Conservation (phyloP, 2,797 vertebrate genomes). For the Atherinosoma microstoma region DNA sequence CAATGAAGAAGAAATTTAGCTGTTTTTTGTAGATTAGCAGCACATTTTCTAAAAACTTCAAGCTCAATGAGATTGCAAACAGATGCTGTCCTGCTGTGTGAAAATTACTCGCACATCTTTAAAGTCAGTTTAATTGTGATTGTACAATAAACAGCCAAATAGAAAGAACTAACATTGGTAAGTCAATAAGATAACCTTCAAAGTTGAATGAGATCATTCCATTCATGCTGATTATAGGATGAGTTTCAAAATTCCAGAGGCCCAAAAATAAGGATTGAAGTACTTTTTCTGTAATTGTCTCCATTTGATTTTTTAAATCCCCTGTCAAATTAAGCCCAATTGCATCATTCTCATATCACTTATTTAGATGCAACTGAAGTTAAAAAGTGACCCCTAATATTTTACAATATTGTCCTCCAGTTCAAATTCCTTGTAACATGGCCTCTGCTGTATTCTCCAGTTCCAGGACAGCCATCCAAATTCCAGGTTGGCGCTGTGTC, state of each 20-base stretch:
- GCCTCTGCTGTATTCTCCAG: constrained; percentile 58
- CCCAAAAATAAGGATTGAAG: background rate
- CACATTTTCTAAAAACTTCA: constrained; percentile 37
- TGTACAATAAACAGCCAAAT: background rate
- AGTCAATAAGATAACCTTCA: constrained; percentile 9
- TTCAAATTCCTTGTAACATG: background rate
- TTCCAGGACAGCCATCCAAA: constrained; percentile 92
- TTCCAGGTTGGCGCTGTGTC: constrained; percentile 93
- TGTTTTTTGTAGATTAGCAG: constrained; percentile 23
- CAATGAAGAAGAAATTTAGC: background rate
- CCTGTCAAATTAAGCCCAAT: constrained; percentile 1
- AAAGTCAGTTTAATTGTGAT: constrained; percentile 38
- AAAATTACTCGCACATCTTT: constrained; percentile 34
- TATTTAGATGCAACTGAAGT: background rate
- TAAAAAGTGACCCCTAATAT: background rate
- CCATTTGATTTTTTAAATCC: background rate
- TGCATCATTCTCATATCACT: background rate
- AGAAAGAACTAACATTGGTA: constrained; percentile 5
- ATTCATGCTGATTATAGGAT: background rate
- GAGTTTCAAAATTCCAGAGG: background rate
- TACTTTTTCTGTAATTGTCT: background rate
- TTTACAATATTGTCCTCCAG: background rate
- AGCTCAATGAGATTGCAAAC: constrained; percentile 23
- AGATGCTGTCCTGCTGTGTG: constrained; percentile 27
- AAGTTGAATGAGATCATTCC: background rate